A percentile compares a stretch with the other conserved stretches of the same genome.
phyloP scores from a whole-genome alignment of 2,888 invertebrate species.

The Stenchaetothrips biformis region DNA sequence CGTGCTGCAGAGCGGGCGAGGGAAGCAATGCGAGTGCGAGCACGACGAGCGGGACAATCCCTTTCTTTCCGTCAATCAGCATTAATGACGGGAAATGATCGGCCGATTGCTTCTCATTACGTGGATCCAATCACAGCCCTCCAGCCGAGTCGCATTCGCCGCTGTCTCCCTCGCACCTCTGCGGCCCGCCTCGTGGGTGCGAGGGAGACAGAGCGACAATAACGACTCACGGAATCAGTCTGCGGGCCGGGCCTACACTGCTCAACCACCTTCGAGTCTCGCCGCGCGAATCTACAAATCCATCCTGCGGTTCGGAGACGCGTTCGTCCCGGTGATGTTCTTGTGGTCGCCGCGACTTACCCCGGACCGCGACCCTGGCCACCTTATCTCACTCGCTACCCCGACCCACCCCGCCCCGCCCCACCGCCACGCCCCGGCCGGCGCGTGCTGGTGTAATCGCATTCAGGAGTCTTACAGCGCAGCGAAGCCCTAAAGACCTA shows the following conservation, averaged over 20 bases:
- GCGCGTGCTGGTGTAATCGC: conserved; percentile 19
- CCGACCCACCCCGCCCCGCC: not conserved
- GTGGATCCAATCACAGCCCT: not conserved
- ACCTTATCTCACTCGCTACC: not conserved
- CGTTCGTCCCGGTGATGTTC: too few species aligned
- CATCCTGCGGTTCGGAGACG: too few species aligned
- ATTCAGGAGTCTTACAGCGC: conserved; percentile 20
- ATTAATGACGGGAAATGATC: conserved; percentile 21
- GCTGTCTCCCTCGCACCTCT: not conserved
- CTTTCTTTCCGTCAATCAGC: not conserved
- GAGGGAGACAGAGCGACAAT: too few species aligned
- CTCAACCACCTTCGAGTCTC: too few species aligned
- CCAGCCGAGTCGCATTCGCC: not conserved
- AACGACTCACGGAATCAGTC: too few species aligned
- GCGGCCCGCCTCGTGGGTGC: too few species aligned
- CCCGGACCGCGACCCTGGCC: not conserved
- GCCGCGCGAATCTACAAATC: too few species aligned
- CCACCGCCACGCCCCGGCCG: not conserved
- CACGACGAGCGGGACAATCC: too few species aligned
- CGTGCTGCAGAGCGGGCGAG: too few species aligned
- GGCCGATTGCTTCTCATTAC: conserved; percentile 14
- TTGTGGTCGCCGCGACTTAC: not conserved
- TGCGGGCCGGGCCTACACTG: too few species aligned
- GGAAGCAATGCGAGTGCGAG: too few species aligned
- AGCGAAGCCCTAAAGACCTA: conserved; percentile 22